phyloP scores from a whole-genome alignment of 1,140 invertebrate genomes.

The Hetaerina americana region DNA sequence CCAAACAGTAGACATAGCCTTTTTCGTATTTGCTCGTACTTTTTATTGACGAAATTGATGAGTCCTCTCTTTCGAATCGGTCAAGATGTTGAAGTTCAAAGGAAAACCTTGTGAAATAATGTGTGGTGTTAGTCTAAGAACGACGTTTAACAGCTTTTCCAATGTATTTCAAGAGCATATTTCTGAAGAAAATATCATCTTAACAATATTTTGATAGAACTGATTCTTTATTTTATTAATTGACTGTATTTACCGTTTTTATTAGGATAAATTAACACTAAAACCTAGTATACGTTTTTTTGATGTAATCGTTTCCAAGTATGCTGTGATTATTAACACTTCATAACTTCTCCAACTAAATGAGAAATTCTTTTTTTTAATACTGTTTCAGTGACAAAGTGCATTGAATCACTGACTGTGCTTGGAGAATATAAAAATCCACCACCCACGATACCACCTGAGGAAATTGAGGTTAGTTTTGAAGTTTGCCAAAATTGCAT shows the following conservation, averaged over 20 bases:
- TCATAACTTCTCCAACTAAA: not conserved
- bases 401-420: not conserved
- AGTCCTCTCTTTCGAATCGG: too few relatives aligned
- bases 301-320: not conserved
- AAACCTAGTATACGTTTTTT: not conserved
- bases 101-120: too few relatives aligned
- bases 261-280: not conserved
- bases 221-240: not conserved
- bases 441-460: not conserved
- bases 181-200: not conserved
- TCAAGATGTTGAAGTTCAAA: too few relatives aligned
- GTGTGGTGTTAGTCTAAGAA: too few relatives aligned
- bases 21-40: too few relatives aligned
- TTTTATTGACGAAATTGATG: too few relatives aligned
- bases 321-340: not conserved
- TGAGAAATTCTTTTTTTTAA: not conserved
- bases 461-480: not conserved
- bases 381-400: not conserved
- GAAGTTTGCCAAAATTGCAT: not conserved
- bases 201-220: not conserved
- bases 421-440: not conserved
- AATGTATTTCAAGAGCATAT: not conserved
- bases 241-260: not conserved
- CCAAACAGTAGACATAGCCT: too few relatives aligned
- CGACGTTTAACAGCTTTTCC: too few relatives aligned